These are phyloP conservation scores for Ficedula albicollis DNA, from an alignment of 2,797 vertebrate species.

Conservation along the genomic window DNA sequence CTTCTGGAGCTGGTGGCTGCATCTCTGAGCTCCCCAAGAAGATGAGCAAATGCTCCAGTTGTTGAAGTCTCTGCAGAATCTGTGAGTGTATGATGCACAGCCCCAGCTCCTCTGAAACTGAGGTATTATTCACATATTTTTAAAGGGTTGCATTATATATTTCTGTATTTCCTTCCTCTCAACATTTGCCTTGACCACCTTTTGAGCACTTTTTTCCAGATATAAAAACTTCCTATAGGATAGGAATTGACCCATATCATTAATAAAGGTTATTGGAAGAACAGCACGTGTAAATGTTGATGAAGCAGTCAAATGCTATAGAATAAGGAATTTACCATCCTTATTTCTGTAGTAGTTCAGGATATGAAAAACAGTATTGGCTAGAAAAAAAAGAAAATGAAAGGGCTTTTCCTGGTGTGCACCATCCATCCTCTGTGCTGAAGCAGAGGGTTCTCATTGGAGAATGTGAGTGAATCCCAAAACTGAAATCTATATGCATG, in stretches of 20 bases:
- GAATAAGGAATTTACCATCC: background rate
- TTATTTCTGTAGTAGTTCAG: background rate
- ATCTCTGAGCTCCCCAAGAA: background rate
- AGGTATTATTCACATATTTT: fast-evolving
- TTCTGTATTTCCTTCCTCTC: background rate
- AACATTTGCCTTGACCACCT: background rate
- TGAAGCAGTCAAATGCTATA: background rate
- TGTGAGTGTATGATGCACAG: background rate
- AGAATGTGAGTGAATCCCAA: background rate
- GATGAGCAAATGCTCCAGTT: fast-evolving
- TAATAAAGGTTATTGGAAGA: background rate
- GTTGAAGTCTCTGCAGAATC: background rate
- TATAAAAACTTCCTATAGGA: fast-evolving
- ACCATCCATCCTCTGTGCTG: background rate
- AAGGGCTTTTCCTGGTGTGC: background rate
- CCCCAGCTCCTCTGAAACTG: background rate
- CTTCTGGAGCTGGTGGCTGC: background rate
- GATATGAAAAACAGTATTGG: background rate
- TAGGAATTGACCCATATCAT: background rate
- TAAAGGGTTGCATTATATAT: background rate
- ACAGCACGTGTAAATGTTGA: fast-evolving
- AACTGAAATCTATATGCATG: background rate
- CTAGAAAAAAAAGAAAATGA: background rate
- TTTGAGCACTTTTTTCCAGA: background rate
- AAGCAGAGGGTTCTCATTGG: fast-evolving